Base-by-base conservation (phyloP, 2,888 invertebrate species). In the Pasiphila rectangulata region DNA sequence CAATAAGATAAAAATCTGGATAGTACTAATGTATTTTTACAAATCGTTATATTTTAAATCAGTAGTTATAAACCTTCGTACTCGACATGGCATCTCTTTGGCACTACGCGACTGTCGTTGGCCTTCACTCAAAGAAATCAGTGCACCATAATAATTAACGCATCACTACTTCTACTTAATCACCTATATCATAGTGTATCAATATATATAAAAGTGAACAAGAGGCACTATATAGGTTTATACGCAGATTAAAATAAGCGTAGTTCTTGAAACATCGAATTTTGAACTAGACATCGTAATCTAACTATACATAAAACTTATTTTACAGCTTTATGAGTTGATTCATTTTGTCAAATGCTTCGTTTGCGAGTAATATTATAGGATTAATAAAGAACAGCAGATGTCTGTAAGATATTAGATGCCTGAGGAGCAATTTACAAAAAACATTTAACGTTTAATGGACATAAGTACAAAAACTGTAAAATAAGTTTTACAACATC, bases 151-250 rank as follows among this genome's bases (percentile, higher is more conserved):
- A 70, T 65, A 73, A 69, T 59, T 63, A 74, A 67, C 63, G 68
- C 69, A 59, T 67, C 69, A 67, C 58, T 59, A 59, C 58, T 53
- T 46, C 54, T 59, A 59, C 54, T 30, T 56, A 41, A 81, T 79
- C 63, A 71, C 74, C 83, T 86, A 83, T 69, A 63, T 68, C 61
- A 78, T 70, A 79, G 79, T 81, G 85, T 86, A 86, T 83, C 84
- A 86, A 84, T 86, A 84, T 83, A 83, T 88, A 89, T 87, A 89
- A 89, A 88, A 86, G 89, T 89, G 89, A 87, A 87, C 80, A 87
- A 88, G 85, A 89, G 89, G 89, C 89, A 89, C 89, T 89, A 83
- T 88, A 87, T 86, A 88, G 86, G 88, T 88, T 84, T 77, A 79
- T 83, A 84, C 85, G 85, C 87, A 85, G 85, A 81, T 85, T 75